phyloP scores from a whole-genome alignment of 1,140 invertebrate species.

The Scylla paramamosain region DNA sequence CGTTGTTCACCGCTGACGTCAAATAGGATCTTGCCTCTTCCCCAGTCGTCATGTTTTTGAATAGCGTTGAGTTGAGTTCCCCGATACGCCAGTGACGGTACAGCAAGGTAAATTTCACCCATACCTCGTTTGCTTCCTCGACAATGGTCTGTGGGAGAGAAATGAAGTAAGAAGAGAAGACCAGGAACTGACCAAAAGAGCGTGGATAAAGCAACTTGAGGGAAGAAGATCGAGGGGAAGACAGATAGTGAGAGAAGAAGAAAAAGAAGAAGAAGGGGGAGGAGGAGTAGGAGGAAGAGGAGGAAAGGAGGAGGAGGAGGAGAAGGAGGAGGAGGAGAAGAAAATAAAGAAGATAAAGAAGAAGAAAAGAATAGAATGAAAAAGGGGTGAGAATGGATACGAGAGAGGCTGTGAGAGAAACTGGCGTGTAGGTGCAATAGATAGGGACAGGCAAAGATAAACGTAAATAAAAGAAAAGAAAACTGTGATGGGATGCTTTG shows the following conservation, averaged over 20 bases:
- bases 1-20: slow-evolving; percentile 33
- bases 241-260: neutral
- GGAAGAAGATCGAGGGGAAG: neutral
- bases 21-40: neutral
- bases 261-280: no score
- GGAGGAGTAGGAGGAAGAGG: neutral
- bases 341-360: neutral
- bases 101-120: slow-evolving; percentile 56
- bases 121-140: slow-evolving; percentile 43
- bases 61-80: neutral
- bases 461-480: neutral
- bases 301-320: neutral
- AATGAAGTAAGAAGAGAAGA: neutral
- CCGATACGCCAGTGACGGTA: slow-evolving; percentile 56
- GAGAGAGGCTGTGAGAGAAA: no score
- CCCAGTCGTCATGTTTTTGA: slow-evolving; percentile 38
- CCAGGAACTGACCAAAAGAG: neutral
- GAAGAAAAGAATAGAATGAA: neutral
- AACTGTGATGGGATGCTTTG: no score
- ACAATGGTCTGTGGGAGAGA: neutral
- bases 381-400: neutral
- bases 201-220: neutral
- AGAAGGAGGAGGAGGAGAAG: no score
- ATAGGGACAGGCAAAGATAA: neutral
- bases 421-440: no score